These are phyloP conservation scores for Drosophila birchii DNA, from an alignment of 2,888 invertebrate species.

Conservation along the genomic window DNA sequence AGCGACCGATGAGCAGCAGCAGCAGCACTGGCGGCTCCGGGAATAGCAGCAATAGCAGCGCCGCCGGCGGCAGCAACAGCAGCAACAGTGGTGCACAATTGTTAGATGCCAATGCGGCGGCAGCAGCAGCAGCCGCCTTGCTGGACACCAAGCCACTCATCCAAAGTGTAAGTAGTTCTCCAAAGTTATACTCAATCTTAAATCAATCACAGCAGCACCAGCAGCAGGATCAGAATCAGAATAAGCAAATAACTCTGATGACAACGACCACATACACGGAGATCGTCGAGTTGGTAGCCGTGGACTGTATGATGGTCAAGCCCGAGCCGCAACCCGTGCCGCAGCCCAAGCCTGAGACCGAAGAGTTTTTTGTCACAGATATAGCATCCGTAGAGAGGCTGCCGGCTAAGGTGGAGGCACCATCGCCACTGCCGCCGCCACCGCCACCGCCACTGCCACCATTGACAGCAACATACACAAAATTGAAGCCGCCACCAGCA, in stretches of 20 bases:
- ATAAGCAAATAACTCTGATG: conserved; percentile 21
- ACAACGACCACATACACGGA: conserved; percentile 24
- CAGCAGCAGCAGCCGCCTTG: conserved; percentile 86
- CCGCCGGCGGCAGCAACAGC: conserved; percentile 84
- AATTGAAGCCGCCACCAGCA: not conserved
- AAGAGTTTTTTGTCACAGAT: not conserved
- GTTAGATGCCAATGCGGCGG: conserved; percentile 85
- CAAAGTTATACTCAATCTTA: not conserved
- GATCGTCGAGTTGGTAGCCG: conserved; percentile 12
- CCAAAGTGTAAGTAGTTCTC: conserved; percentile 90
- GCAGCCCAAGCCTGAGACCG: not conserved
- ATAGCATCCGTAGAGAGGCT: not conserved
- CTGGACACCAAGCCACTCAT: conserved; percentile 87
- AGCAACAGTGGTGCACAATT: conserved; percentile 78
- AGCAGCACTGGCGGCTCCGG: conserved; percentile 85
- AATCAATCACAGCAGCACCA: conserved; percentile 15
- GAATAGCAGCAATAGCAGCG: conserved; percentile 69
- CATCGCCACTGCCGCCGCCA: no score
- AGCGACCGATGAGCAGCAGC: conserved; percentile 82
- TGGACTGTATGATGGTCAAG: conserved; percentile 28
- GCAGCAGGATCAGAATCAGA: conserved; percentile 7
- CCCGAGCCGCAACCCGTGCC: conserved; percentile 2
- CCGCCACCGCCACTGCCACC: not conserved
- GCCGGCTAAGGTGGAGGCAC: not conserved
- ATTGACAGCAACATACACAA: not conserved